Evolutionary conservation across 2,888 invertebrate species (phyloP).

Genomic region (Galeruca laticollis): DNA sequence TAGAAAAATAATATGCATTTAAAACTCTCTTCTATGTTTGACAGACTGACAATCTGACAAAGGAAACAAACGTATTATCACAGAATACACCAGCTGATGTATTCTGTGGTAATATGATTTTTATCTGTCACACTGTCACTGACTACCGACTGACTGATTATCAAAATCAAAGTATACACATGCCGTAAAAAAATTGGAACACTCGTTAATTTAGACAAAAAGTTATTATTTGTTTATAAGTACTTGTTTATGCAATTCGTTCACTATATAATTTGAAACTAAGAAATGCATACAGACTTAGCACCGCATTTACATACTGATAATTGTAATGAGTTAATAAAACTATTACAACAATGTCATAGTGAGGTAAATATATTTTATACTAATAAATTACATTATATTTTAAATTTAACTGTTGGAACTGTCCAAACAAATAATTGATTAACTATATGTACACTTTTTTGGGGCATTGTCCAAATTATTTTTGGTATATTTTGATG

Average conservation of each 20-base stretch:
- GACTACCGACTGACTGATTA: no score
- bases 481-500: no score
- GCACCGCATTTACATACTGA: constrained; percentile 80
- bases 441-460: no score
- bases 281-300: constrained; percentile 77
- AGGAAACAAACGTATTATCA: no score
- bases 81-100: no score
- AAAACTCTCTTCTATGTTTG: no score
- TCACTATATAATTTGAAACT: not conserved
- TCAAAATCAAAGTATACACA: not conserved
- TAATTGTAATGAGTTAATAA: constrained; percentile 82
- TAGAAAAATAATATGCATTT: no score
- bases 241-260: not conserved
- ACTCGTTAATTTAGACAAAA: not conserved
- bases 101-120: no score
- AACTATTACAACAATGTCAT: constrained; percentile 77
- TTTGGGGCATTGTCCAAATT: no score
- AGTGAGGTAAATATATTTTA: constrained; percentile 56
- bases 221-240: not conserved
- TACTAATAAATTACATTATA: not conserved
- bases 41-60: no score
- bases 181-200: not conserved
- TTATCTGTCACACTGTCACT: no score
- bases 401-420: not conserved
- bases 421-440: not conserved